Evolutionary conservation across 2,888 invertebrate genomes (phyloP).

Genomic region (Nemapogon koenigi): DNA sequence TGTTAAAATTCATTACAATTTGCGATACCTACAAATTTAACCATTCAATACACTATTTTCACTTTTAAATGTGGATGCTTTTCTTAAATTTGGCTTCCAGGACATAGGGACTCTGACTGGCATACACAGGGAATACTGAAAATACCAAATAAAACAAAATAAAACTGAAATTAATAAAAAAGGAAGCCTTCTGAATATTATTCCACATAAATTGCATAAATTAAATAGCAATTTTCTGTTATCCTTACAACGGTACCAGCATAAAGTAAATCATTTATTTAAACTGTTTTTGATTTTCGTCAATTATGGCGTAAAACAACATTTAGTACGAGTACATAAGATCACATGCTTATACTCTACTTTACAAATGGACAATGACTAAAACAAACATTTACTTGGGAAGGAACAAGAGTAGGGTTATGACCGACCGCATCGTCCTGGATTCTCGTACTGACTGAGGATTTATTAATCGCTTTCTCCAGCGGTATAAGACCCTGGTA

Average conservation of each 20-base stretch:
- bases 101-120: slow-evolving; percentile 63
- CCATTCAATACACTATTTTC: slow-evolving; percentile 65
- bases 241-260: too few relatives aligned
- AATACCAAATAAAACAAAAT: slow-evolving; percentile 36
- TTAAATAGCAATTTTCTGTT: too few relatives aligned
- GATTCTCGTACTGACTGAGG: slow-evolving; percentile 42
- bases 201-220: too few relatives aligned
- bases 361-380: too few relatives aligned
- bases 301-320: too few relatives aligned
- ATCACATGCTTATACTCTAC: too few relatives aligned
- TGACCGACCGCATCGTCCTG: slow-evolving; percentile 61
- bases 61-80: slow-evolving; percentile 64
- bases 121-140: slow-evolving; percentile 65
- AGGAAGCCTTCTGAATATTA: neutral
- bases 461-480: slow-evolving; percentile 61
- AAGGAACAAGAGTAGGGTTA: slow-evolving; percentile 31
- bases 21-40: slow-evolving; percentile 26
- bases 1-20: neutral
- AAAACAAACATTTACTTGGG: slow-evolving; percentile 19
- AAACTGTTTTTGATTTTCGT: too few relatives aligned
- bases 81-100: slow-evolving; percentile 64
- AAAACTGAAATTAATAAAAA: slow-evolving; percentile 14
- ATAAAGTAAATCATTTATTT: too few relatives aligned
- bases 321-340: too few relatives aligned
- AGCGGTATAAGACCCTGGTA: slow-evolving; percentile 58